Percentiles rank a stretch among this genome's conserved stretches.
These are phyloP conservation scores for Leptinotarsa haldemani DNA, from an alignment of 2,888 invertebrate genomes.

Conservation along the genomic window DNA sequence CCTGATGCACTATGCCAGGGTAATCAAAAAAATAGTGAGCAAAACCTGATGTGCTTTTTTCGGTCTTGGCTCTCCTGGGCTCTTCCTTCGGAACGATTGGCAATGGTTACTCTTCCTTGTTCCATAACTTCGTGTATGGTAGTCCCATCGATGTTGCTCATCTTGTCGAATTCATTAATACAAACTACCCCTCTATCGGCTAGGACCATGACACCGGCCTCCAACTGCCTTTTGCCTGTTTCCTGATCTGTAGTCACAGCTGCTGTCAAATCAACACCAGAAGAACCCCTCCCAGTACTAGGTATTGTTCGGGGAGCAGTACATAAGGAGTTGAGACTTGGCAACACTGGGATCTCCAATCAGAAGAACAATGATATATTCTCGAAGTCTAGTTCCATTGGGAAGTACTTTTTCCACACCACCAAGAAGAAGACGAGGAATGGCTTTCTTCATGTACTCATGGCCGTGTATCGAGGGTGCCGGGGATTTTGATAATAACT, in stretches of 20 bases:
- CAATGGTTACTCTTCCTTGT: conserved; percentile 96
- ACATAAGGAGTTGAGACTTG: conserved; percentile 93
- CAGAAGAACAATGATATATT: conserved; percentile 71
- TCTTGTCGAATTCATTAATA: conserved; percentile 98
- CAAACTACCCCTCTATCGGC: conserved; percentile 91
- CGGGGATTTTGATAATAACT: conserved; percentile 88
- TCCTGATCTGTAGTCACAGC: conserved; percentile 97
- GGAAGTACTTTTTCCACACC: conserved; percentile 94
- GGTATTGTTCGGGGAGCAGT: conserved; percentile 96
- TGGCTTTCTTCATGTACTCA: conserved; percentile 95
- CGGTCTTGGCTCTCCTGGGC: too few relatives aligned
- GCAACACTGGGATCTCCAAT: conserved; percentile 99
- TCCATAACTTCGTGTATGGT: conserved; percentile 99
- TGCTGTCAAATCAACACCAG: conserved; percentile 98
- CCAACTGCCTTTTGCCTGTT: conserved; percentile 79
- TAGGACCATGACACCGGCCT: conserved; percentile 99
- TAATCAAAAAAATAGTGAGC: too few relatives aligned
- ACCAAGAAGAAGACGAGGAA: conserved; percentile 92
- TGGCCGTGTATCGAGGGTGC: conserved; percentile 99
- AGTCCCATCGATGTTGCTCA: conserved; percentile 98
- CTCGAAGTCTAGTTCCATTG: conserved; percentile 92
- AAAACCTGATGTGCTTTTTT: too few relatives aligned
- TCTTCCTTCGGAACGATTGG: too few relatives aligned
- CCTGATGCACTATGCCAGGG: too few relatives aligned
- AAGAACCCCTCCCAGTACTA: conserved; percentile 97